Conservation (phyloP, 2,797 vertebrate genomes). For the Takifugu ocellatus region DNA sequence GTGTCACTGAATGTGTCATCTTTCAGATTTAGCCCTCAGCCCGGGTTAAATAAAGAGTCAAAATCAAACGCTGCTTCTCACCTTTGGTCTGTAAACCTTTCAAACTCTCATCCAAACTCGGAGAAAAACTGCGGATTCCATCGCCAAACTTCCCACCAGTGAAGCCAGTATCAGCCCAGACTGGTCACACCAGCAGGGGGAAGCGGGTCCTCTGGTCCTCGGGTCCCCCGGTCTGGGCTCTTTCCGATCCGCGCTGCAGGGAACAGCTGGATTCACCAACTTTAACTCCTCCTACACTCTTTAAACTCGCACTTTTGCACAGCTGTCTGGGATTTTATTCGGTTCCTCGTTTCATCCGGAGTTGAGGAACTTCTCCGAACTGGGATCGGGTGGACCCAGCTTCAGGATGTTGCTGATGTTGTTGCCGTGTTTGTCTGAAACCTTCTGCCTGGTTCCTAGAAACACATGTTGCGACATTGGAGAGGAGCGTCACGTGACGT, state of each 20-base stretch:
- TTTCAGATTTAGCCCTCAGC: too few relatives aligned
- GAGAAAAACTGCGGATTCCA: conserved; percentile 21
- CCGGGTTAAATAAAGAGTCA: too few relatives aligned
- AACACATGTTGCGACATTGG: conserved; percentile 14
- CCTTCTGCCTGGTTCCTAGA: conserved; percentile 31
- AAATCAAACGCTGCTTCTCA: conserved; percentile 22
- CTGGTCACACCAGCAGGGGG: too few relatives aligned
- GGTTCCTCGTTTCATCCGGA: neutral
- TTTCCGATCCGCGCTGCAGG: neutral
- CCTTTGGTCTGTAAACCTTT: too few relatives aligned
- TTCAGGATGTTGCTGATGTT: neutral
- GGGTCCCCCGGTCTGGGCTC: neutral
- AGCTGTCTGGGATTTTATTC: neutral
- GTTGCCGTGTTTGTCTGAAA: neutral
- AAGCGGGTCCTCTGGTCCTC: too few relatives aligned
- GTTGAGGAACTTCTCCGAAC: too few relatives aligned
- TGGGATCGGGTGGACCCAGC: too few relatives aligned
- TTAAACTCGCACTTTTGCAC: neutral
- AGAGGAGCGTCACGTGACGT: neutral
- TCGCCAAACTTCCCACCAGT: neutral
- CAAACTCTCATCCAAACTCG: conserved; percentile 13
- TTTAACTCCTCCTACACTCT: conserved; percentile 42
- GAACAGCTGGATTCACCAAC: conserved; percentile 28
- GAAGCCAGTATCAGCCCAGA: too few relatives aligned
- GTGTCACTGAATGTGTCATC: too few relatives aligned